These are phyloP conservation scores for Megalonaias nervosa DNA, from an alignment of 1,140 invertebrate species.

Conservation along the genomic window DNA sequence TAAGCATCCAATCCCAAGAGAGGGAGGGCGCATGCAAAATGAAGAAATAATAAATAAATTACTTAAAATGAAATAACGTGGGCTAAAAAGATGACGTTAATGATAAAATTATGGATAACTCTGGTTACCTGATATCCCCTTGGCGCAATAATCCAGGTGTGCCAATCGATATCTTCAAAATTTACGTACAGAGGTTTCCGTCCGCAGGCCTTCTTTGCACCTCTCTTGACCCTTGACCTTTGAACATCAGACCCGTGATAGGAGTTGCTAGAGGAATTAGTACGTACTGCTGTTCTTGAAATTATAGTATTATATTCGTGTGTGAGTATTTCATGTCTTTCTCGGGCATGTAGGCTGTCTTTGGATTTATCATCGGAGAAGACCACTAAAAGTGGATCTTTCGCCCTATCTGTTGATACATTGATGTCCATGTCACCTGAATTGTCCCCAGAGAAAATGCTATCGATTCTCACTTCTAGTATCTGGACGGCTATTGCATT, in stretches of 20 bases:
- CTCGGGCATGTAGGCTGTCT: slow-evolving; percentile 36
- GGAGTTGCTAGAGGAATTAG: slow-evolving; percentile 1
- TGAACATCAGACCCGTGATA: slow-evolving; percentile 1
- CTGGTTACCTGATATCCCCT: slow-evolving; percentile 83
- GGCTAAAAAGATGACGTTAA: no score
- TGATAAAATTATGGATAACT: no score
- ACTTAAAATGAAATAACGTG: no score
- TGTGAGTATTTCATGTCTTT: slow-evolving; percentile 48
- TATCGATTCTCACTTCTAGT: slow-evolving; percentile 60
- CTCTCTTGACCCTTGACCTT: slow-evolving; percentile 36
- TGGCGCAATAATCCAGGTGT: slow-evolving; percentile 98
- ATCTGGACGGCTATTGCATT: slow-evolving; percentile 4
- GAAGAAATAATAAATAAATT: no score
- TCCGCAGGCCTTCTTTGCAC: slow-evolving; percentile 76
- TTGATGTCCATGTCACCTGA: slow-evolving; percentile 68
- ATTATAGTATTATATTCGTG: slow-evolving; percentile 42
- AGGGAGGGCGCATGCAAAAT: no score
- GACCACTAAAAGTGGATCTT: slow-evolving; percentile 59
- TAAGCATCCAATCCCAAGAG: no score
- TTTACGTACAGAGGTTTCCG: slow-evolving; percentile 92
- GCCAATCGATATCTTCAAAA: slow-evolving; percentile 96
- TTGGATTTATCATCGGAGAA: slow-evolving; percentile 56
- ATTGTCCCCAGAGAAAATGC: slow-evolving; percentile 38
- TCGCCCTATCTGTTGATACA: slow-evolving; percentile 72
- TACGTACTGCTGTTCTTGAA: neutral